phyloP scores from a whole-genome alignment of 2,113 vertebrate species.

The Morone saxatilis region DNA sequence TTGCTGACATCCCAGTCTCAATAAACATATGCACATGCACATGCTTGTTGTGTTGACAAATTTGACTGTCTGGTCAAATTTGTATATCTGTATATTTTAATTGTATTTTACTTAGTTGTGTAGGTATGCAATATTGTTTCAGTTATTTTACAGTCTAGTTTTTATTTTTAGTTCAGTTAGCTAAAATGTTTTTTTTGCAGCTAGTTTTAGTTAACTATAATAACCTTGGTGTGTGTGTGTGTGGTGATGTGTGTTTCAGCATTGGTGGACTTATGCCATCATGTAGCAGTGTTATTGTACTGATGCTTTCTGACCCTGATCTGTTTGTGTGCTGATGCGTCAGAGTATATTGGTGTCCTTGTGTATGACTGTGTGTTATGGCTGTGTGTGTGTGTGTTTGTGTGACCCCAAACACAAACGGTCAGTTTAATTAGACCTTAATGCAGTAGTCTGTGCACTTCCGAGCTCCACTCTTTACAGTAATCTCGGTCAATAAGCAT shows the following conservation, averaged over 20 bases:
- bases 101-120: too few relatives aligned
- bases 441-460: constrained; percentile 1
- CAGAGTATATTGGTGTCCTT: neutral
- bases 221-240: too few relatives aligned
- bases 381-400: constrained; percentile 5
- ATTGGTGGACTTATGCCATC: constrained; percentile 1
- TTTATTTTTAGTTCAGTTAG: too few relatives aligned
- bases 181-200: too few relatives aligned
- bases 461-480: neutral
- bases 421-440: constrained; percentile 22
- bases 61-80: too few relatives aligned
- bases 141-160: too few relatives aligned
- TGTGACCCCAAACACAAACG: neutral
- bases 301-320: constrained; percentile 9
- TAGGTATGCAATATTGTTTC: too few relatives aligned
- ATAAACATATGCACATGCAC: too few relatives aligned
- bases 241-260: neutral
- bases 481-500: constrained; percentile 47
- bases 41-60: too few relatives aligned
- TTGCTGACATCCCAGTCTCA: too few relatives aligned
- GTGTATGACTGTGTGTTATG: neutral
- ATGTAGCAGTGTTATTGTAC: neutral
- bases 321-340: constrained; percentile 14
- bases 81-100: too few relatives aligned
- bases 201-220: too few relatives aligned